Evolutionary conservation across 1,140 invertebrate species (phyloP), one percentile per base, ranked within the genome.

Genomic region (Bombus confusus): DNA sequence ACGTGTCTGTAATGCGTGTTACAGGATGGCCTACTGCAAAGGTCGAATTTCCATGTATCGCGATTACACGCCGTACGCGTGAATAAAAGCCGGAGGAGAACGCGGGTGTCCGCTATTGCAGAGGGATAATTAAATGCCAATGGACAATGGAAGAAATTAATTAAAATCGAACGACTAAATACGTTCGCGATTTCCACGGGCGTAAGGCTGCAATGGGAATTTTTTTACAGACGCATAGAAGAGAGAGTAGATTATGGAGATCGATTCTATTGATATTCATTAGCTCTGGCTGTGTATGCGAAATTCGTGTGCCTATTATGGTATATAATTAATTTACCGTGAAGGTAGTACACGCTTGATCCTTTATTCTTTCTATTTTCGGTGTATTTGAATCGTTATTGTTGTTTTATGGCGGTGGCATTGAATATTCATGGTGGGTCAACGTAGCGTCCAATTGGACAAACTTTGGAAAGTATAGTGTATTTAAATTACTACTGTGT

Each of bases 381-480:
- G 4, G 6, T 43, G 25, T 31, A 43, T 47, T 22, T n/a, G 3
- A 73, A 43, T 9, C 6, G 22, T 6, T 18, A 68, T 68, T 79
- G 76, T 68, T 79, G 39, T 66, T 68, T 43, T 66, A 79, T 13
- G 28, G 13, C 62, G 22, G 3, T 37, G 22, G 2, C 22, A 18
- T 3, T 25, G 62, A 66, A 68, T 79, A 79, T 79, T 68, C 62
- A 79, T 68, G 59, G 12, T 13, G 39, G 13, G 41, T 31, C 31
- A 68, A 39, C 37, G 25, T 22, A 18, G 31, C 41, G 62, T 47
- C 41, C 62, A 73, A 73, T 47, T 73, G 71, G n/a, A 73, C 71
- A 43, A 79, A 68, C 77, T 79, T 68, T n/a, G 22, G 37, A 68
- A 79, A 79, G 31, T 68, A 68, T 68, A 68, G 39, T 47, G 41